phyloP scores from a whole-genome alignment of 2,888 invertebrate species.

The Colostygia pectinataria region DNA sequence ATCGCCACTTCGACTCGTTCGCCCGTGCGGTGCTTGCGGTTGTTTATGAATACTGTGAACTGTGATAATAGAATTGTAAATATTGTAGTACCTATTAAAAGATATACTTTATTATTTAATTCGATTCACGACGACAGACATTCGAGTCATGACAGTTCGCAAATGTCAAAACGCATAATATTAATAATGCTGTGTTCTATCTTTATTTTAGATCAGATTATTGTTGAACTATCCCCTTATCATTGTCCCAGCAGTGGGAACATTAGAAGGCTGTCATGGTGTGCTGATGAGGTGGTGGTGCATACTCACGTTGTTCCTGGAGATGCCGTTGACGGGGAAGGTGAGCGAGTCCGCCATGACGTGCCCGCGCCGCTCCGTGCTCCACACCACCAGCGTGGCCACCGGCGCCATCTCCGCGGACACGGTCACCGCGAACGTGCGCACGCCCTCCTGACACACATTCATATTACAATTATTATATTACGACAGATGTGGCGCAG shows the following conservation, averaged over 20 bases:
- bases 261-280: too few species aligned
- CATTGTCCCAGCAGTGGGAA: too few species aligned
- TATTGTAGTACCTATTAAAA: too few species aligned
- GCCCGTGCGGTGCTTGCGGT: slow-evolving; percentile 96
- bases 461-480: too few species aligned
- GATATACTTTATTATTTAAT: too few species aligned
- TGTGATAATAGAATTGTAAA: too few species aligned
- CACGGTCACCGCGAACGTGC: slow-evolving; percentile 91
- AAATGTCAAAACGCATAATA: too few species aligned
- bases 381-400: slow-evolving; percentile 94
- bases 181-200: background rate
- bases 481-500: too few species aligned
- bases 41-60: slow-evolving; percentile 94
- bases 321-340: slow-evolving; percentile 98
- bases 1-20: slow-evolving; percentile 97
- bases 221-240: too few species aligned
- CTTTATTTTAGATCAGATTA: background rate
- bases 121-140: too few species aligned
- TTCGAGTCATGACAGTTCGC: too few species aligned
- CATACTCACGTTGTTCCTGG: slow-evolving; percentile 89
- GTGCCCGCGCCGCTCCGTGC: slow-evolving; percentile 90
- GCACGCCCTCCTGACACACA: slow-evolving; percentile 81
- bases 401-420: slow-evolving; percentile 96
- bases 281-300: background rate
- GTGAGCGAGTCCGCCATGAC: slow-evolving; percentile 96